These are phyloP conservation scores for Ceyx erithaca DNA, from an alignment of 2,797 vertebrate genomes.

Conservation along the genomic window DNA sequence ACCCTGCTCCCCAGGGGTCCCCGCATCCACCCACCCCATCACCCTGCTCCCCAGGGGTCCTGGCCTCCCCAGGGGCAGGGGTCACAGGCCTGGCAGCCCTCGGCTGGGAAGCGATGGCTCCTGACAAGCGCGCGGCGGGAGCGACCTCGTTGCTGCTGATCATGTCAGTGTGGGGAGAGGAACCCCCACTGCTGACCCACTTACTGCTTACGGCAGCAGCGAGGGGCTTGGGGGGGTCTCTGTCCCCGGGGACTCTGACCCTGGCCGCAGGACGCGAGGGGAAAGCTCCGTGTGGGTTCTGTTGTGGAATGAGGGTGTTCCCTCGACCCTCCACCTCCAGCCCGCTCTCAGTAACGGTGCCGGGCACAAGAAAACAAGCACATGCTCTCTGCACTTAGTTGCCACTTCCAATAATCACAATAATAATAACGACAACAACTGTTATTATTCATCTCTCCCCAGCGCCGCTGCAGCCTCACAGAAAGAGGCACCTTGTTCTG, in stretches of 20 bases:
- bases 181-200: slow-evolving; percentile 72
- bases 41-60: rapidly evolving
- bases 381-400: neutral
- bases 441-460: rapidly evolving
- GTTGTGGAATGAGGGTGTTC: neutral
- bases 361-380: rapidly evolving
- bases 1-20: rapidly evolving
- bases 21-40: neutral
- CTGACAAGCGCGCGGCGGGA: slow-evolving; percentile 75
- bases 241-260: rapidly evolving
- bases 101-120: slow-evolving; percentile 73
- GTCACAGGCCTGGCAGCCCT: neutral
- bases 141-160: slow-evolving; percentile 75
- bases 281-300: neutral
- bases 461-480: neutral
- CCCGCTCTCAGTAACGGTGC: neutral
- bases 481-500: neutral
- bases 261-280: rapidly evolving
- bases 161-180: slow-evolving; percentile 53
- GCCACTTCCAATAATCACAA: neutral
- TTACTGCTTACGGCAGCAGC: slow-evolving; percentile 74
- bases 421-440: neutral
- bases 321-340: rapidly evolving
- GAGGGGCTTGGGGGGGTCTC: rapidly evolving
- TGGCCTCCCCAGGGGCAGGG: no score